Conservation (phyloP, 2,888 invertebrate genomes). For the Allolobophora icterica region DNA sequence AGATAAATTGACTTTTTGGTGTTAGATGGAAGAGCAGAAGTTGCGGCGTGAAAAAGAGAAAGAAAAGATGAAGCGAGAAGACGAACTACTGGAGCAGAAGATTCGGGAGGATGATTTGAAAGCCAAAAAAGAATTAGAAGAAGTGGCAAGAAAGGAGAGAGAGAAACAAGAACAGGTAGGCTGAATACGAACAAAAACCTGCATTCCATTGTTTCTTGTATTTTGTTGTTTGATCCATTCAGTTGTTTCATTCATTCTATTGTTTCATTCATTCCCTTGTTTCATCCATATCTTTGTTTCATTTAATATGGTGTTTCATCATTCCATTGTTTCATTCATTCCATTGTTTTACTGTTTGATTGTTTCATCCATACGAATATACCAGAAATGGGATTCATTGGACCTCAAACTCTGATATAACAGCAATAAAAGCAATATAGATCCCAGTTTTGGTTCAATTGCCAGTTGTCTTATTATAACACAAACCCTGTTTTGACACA, state of each 20-base stretch:
- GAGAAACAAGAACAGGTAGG: conserved; percentile 60
- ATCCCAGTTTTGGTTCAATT: too few relatives aligned
- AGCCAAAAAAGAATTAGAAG: conserved; percentile 61
- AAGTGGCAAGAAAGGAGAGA: conserved; percentile 56
- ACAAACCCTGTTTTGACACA: too few relatives aligned
- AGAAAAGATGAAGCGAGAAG: conserved; percentile 59
- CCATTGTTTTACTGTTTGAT: too few relatives aligned
- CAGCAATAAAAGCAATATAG: too few relatives aligned
- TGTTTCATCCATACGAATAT: too few relatives aligned
- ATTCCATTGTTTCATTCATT: too few relatives aligned
- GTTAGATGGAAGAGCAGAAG: conserved; percentile 62
- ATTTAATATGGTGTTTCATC: too few relatives aligned
- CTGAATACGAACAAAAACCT: background rate
- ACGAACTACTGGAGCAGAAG: conserved; percentile 56
- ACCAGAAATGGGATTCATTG: too few relatives aligned
- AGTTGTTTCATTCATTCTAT: background rate
- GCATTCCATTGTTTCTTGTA: background rate
- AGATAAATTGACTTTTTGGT: background rate
- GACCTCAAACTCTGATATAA: too few relatives aligned
- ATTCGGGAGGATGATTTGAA: conserved; percentile 59
- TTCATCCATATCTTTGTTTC: background rate
- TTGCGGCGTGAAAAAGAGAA: conserved; percentile 59
- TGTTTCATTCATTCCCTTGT: background rate
- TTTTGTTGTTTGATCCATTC: too few relatives aligned
- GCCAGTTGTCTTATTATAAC: too few relatives aligned